A percentile compares a stretch with the other conserved stretches of the same genome.
phyloP scores from a whole-genome alignment of 2,797 vertebrate species.

The Bovichtus diacanthus region DNA sequence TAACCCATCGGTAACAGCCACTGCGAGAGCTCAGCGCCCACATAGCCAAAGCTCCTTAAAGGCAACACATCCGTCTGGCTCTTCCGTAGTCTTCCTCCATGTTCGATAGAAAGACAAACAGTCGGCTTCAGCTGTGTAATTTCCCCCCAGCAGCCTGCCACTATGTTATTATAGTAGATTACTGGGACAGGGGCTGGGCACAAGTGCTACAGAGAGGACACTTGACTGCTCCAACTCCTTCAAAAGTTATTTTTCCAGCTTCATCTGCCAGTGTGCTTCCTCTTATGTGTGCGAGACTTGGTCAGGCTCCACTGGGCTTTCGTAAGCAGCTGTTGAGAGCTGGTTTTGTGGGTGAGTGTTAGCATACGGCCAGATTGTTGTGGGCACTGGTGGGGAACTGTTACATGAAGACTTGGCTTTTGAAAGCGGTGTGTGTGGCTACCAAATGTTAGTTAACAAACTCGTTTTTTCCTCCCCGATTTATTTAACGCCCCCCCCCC shows the following conservation, averaged over 20 bases:
- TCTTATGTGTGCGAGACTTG: constrained; percentile 44
- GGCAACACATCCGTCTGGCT: constrained; percentile 28
- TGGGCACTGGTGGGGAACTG: constrained; percentile 51
- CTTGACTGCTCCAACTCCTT: constrained; percentile 21
- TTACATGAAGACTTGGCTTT: constrained; percentile 20
- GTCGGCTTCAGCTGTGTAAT: constrained; percentile 42
- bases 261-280: constrained; percentile 24
- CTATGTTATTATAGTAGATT: constrained; percentile 51
- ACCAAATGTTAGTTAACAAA: constrained; percentile 32
- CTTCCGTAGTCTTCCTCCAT: constrained; percentile 34
- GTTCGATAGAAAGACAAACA: constrained; percentile 61
- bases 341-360: constrained; percentile 70
- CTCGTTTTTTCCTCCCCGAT: not conserved
- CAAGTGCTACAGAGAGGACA: constrained; percentile 52
- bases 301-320: constrained; percentile 63
- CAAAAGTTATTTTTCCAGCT: constrained; percentile 23
- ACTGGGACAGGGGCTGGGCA: constrained; percentile 26
- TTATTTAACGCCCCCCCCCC: constrained; percentile 5
- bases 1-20: constrained; percentile 7
- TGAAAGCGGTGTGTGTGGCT: constrained; percentile 23
- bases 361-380: constrained; percentile 70
- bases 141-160: constrained; percentile 23
- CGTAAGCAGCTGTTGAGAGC: constrained; percentile 74
- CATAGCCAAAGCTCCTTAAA: constrained; percentile 29
- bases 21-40: not conserved